phyloP scores from a whole-genome alignment of 2,113 vertebrate species.

The Pelobates fuscus region DNA sequence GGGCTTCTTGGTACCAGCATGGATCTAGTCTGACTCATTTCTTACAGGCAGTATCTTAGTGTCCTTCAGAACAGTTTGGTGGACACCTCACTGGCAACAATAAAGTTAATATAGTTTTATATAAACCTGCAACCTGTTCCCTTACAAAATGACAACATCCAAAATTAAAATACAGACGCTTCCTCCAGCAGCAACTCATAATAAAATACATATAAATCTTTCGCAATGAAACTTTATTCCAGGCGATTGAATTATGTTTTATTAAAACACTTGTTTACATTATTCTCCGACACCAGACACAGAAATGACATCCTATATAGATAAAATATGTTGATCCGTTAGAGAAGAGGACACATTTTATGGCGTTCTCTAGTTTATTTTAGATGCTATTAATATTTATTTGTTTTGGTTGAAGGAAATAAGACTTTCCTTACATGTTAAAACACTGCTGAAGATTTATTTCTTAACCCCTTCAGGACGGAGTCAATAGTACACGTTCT shows the following conservation, averaged over 20 bases:
- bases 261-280: constrained; percentile 65
- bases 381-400: constrained; percentile 60
- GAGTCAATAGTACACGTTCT: too few relatives aligned
- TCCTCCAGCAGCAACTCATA: constrained; percentile 54
- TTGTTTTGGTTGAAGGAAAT: constrained; percentile 37
- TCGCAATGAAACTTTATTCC: constrained; percentile 49
- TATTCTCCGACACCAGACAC: constrained; percentile 57
- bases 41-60: not conserved
- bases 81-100: not conserved
- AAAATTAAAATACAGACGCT: constrained; percentile 54
- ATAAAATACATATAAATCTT: constrained; percentile 58
- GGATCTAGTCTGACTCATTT: too few relatives aligned
- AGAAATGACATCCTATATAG: constrained; percentile 53
- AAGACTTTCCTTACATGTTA: constrained; percentile 36
- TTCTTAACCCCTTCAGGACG: too few relatives aligned
- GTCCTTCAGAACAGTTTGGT: not conserved
- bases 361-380: constrained; percentile 53
- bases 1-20: too few relatives aligned
- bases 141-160: constrained; percentile 51
- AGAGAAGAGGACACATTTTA: constrained; percentile 55
- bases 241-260: constrained; percentile 58
- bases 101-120: constrained; percentile 25
- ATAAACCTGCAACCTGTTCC: constrained; percentile 8
- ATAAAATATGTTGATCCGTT: constrained; percentile 61
- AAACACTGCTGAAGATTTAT: not conserved